Percentiles rank a stretch among this genome's conserved stretches.
Conservation (phyloP, 2,113 vertebrate species). For the Brachypodius melanocephalos region DNA sequence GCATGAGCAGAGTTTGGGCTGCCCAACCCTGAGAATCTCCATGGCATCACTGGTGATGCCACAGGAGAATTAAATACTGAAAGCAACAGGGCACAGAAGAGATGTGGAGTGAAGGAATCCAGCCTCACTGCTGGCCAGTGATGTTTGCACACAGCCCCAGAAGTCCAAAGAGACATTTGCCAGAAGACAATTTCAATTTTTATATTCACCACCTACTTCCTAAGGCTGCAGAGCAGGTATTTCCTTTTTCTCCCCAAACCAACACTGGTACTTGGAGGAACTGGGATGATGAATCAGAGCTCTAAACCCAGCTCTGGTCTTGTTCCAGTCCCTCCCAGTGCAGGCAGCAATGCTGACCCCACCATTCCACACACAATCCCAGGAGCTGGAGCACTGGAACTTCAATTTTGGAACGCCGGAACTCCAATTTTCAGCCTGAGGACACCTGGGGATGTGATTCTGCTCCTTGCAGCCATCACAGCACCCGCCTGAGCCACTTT, state of each 20-base stretch:
- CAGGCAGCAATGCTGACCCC: neutral
- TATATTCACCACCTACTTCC: neutral
- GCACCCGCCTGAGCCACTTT: neutral
- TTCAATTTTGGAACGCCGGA: rapidly evolving
- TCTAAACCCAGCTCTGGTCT: neutral
- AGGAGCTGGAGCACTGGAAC: too few species aligned
- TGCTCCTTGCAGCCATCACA: neutral
- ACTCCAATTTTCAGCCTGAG: neutral
- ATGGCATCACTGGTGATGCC: neutral
- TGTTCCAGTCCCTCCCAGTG: neutral
- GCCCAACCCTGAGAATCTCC: too few species aligned
- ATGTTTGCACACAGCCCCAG: neutral
- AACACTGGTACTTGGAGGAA: neutral
- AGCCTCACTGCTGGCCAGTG: neutral
- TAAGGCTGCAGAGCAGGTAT: rapidly evolving
- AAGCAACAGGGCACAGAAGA: neutral
- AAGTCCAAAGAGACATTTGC: neutral
- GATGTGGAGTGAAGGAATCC: rapidly evolving
- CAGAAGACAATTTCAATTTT: neutral
- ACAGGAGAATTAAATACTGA: neutral
- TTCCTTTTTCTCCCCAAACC: neutral
- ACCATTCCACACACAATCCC: neutral
- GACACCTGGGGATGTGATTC: neutral
- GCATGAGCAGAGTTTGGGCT: neutral
- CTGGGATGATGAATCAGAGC: neutral